A percentile compares a stretch with the other conserved stretches of the same genome.
Evolutionary conservation across 2,888 invertebrate species (phyloP).

Genomic region (Idaea dimidiata): DNA sequence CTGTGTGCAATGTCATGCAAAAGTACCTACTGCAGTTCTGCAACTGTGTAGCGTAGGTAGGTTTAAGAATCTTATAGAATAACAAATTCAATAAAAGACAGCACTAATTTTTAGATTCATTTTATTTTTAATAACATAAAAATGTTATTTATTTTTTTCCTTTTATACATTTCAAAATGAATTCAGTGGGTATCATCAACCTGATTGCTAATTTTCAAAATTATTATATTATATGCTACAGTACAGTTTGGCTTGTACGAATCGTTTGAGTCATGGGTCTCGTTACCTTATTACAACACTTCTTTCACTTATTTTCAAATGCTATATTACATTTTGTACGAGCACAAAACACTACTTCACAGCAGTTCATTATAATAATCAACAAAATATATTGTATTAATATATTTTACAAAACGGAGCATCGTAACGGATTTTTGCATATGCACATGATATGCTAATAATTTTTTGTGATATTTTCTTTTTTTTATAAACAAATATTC

Average conservation of each 20-base stretch:
- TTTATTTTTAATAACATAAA: conserved; percentile 83
- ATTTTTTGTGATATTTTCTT: conserved; percentile 71
- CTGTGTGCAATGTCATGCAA: no score
- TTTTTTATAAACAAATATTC: conserved; percentile 68
- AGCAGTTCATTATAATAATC: conserved; percentile 70
- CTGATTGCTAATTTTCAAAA: conserved; percentile 71
- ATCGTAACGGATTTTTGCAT: conserved; percentile 55
- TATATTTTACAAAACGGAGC: conserved; percentile 66
- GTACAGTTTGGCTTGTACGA: conserved; percentile 72
- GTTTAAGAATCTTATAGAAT: conserved; percentile 14
- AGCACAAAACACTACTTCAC: conserved; percentile 67
- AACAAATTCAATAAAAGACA: conserved; percentile 40
- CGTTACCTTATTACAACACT: conserved; percentile 59
- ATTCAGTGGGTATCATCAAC: conserved; percentile 72
- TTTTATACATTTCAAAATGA: conserved; percentile 77
- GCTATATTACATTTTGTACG: conserved; percentile 66
- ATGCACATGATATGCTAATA: conserved; percentile 73
- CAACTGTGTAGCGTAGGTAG: neutral
- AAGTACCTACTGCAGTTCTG: neutral
- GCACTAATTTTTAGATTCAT: conserved; percentile 75
- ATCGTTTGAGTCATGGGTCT: conserved; percentile 58
- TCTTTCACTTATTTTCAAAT: conserved; percentile 80
- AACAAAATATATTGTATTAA: conserved; percentile 76
- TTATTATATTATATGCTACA: conserved; percentile 60
- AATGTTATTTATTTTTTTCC: conserved; percentile 77